Evolutionary conservation across 92 coral and sea anemone genomes (phyloP).

Genomic region (Umimayanthus chanpuru): DNA sequence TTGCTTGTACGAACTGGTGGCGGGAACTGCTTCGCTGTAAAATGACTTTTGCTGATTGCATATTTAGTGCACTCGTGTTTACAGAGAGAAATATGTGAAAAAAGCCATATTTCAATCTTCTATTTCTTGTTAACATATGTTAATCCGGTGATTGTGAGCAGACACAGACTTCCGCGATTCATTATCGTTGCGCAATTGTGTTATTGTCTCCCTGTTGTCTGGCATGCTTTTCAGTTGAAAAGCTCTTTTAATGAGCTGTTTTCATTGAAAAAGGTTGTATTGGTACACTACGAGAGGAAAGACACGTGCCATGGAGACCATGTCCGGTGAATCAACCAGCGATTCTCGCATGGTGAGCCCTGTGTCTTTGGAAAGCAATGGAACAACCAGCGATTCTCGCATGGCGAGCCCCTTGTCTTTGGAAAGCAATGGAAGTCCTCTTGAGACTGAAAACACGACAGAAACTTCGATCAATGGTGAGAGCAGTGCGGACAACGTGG

Average conservation of each 20-base stretch:
- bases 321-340: background rate
- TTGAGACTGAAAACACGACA: background rate
- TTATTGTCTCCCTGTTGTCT: background rate
- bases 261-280: background rate
- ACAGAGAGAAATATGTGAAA: background rate
- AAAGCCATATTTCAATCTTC: background rate
- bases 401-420: background rate
- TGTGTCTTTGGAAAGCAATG: conserved; percentile 6
- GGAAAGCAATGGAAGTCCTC: conserved; percentile 11
- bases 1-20: background rate
- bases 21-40: background rate
- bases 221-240: background rate
- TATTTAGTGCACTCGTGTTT: background rate
- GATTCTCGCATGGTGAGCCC: conserved; percentile 22
- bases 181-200: background rate
- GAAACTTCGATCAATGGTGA: conserved; percentile 11
- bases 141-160: background rate
- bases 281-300: background rate
- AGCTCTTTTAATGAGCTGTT: background rate
- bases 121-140: no score
- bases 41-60: no score
- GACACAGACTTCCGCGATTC: background rate
- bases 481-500: background rate
- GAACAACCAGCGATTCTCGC: background rate
- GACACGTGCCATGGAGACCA: background rate